Percentiles rank a stretch among this genome's conserved stretches.
Conservation (phyloP, 2,888 invertebrate species). For the Archaeoteleia sp. region DNA sequence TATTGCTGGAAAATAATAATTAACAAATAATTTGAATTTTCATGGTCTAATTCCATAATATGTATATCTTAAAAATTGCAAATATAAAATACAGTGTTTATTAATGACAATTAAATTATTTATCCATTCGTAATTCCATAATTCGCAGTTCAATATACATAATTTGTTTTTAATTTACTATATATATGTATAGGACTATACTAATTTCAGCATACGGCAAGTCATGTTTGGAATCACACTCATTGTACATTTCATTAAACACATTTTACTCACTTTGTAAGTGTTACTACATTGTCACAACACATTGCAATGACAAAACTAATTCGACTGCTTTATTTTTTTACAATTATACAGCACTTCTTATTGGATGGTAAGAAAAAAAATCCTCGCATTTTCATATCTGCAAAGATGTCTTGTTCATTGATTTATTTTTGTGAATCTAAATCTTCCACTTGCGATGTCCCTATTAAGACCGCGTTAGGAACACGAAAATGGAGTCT, state of each 20-base stretch:
- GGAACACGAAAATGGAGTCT: not conserved
- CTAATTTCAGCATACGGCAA: slow-evolving; percentile 9
- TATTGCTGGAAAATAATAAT: too few relatives aligned
- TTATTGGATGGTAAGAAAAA: slow-evolving; percentile 15
- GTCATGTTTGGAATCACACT: slow-evolving; percentile 13
- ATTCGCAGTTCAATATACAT: slow-evolving; percentile 53
- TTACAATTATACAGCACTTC: slow-evolving; percentile 39
- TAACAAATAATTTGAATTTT: slow-evolving; percentile 8
- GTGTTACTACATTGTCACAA: slow-evolving; percentile 19
- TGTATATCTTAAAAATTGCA: slow-evolving; percentile 53
- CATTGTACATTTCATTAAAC: slow-evolving; percentile 11
- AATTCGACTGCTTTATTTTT: slow-evolving; percentile 14
- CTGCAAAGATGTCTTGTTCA: not conserved
- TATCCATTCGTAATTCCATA: slow-evolving; percentile 54
- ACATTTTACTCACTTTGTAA: slow-evolving; percentile 16
- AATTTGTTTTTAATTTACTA: slow-evolving; percentile 49
- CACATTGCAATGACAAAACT: slow-evolving; percentile 36
- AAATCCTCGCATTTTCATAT: not conserved
- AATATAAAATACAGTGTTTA: slow-evolving; percentile 71
- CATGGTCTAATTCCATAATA: slow-evolving; percentile 50
- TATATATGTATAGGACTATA: slow-evolving; percentile 37
- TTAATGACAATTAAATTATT: slow-evolving; percentile 65
- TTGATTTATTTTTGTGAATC: not conserved
- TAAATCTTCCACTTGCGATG: not conserved
- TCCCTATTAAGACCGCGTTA: not conserved